Evolutionary conservation across 2,888 invertebrate species (phyloP).

Genomic region (Callosobruchus maculatus): DNA sequence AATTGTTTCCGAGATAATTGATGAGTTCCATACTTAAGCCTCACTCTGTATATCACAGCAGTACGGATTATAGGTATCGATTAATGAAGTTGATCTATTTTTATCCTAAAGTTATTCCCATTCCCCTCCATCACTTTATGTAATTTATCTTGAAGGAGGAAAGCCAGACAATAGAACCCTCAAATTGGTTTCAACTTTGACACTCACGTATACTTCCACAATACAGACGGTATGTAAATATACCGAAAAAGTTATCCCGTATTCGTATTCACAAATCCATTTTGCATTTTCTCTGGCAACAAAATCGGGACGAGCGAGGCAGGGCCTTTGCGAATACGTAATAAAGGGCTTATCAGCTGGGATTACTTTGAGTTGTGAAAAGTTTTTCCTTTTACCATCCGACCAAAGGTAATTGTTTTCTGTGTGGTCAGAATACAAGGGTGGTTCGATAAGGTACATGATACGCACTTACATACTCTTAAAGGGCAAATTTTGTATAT

Average conservation of each 20-base stretch:
- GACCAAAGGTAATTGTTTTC: neutral
- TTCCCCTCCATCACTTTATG: too few relatives aligned
- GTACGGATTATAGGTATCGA: too few relatives aligned
- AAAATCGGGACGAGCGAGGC: neutral
- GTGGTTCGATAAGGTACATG: neutral
- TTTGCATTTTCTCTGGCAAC: neutral
- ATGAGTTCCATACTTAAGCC: too few relatives aligned
- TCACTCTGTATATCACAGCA: too few relatives aligned
- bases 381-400: neutral
- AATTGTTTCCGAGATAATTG: too few relatives aligned
- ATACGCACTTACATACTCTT: too few relatives aligned
- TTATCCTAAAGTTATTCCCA: too few relatives aligned
- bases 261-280: neutral
- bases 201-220: neutral
- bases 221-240: neutral
- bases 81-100: too few relatives aligned
- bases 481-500: too few relatives aligned
- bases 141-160: too few relatives aligned
- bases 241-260: neutral
- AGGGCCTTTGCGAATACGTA: neutral
- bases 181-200: neutral
- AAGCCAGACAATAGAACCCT: neutral
- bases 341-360: neutral
- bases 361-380: neutral
- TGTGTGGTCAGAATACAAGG: neutral